These are phyloP conservation scores for Rhea pennata DNA, from an alignment of 2,113 vertebrate species.

Conservation along the genomic window DNA sequence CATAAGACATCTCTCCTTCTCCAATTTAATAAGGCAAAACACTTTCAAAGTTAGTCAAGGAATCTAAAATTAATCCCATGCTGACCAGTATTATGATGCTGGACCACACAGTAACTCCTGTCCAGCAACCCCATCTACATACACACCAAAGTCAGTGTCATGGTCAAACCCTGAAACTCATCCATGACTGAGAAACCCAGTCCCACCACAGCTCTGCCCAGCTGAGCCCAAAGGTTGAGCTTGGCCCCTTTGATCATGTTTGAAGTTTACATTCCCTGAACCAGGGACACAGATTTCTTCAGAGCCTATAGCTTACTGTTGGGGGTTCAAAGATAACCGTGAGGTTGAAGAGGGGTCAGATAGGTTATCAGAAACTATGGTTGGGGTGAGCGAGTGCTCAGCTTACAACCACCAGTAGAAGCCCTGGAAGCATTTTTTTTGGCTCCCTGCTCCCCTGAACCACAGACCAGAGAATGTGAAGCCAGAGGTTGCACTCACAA, in stretches of 20 bases:
- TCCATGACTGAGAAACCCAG: neutral
- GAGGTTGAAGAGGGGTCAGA: neutral
- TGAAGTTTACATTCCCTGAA: neutral
- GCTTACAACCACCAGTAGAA: neutral
- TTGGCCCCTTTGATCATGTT: rapidly evolving
- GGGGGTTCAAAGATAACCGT: rapidly evolving
- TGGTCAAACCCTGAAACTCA: neutral
- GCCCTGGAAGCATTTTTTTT: neutral
- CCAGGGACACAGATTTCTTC: neutral
- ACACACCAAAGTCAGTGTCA: neutral
- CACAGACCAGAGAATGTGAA: neutral
- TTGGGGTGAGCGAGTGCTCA: neutral
- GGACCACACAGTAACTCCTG: slow-evolving; percentile 32
- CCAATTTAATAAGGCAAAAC: slow-evolving; percentile 13
- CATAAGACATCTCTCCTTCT: neutral
- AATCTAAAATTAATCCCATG: slow-evolving; percentile 50
- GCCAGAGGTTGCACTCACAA: neutral
- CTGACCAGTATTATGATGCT: slow-evolving; percentile 44
- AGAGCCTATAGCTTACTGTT: neutral
- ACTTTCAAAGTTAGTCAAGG: slow-evolving; percentile 18
- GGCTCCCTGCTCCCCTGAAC: neutral
- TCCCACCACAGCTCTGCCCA: neutral
- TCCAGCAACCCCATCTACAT: neutral
- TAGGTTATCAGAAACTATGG: neutral
- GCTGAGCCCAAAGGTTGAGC: neutral